Evolutionary conservation across 2,797 vertebrate species (phyloP), one percentile per base, ranked within the genome.

Genomic region (Australoheros facetus): DNA sequence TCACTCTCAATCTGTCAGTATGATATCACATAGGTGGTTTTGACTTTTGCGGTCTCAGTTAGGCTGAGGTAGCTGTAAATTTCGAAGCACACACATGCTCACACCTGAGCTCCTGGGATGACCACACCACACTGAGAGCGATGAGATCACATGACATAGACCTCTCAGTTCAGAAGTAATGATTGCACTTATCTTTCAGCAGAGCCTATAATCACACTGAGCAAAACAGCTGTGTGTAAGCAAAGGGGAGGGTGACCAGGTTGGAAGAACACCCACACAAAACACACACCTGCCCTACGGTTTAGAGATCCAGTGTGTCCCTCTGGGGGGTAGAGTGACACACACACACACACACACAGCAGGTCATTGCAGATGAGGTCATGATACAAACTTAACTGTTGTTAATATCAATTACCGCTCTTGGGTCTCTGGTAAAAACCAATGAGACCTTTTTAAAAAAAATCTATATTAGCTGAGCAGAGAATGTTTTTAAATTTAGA

Each of bases 161-260:
- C 56, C 60, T 81, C 71, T 85, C 57, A 72, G 83, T 81, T 83
- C 72, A 81, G 34, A 76, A 62, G 83, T 77, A 85, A 88, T 75
- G 87, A 70, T 81, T 26, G 5, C 14, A 26, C 77, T 60, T 59
- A 39, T 77, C 70, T 88, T 74, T 85, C 69, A 80, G 28, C 71
- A 77, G 23, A 91, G 26, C 80, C 85, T 91, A 70, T 90, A 90
- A 92, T 93, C 89, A 92, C 58, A 58, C n/a, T 10, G 56, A 75
- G 84, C 78, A 78, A 91, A 93, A 89, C 92, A 94, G 87, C 85
- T 93, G 93, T 86, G 78, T 86, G 80, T 42, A 72, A 88, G 77
- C 78, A 51, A 78, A 86, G 59, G 82, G 79, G 79, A 89, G 59
- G 77, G 59, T 80, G 85, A 80, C 81, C 80, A 71, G 85, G 76